These are phyloP conservation scores for Penaeus indicus DNA, from an alignment of 1,140 invertebrate genomes.

Conservation along the genomic window DNA sequence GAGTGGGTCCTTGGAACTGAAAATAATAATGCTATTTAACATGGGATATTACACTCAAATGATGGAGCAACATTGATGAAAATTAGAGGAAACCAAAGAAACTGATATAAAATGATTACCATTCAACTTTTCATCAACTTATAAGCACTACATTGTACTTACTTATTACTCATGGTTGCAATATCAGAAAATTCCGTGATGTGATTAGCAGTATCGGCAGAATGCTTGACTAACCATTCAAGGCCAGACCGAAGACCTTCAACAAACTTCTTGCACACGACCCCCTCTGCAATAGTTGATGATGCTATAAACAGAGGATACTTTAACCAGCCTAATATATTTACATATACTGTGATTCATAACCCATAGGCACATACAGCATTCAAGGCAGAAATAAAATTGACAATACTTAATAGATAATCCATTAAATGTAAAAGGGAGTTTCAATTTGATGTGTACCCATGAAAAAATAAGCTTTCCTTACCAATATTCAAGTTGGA, in stretches of 20 bases:
- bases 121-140: too few relatives aligned
- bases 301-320: too few relatives aligned
- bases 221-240: conserved; percentile 37
- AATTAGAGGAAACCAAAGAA: not conserved
- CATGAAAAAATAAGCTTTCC: not conserved
- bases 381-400: too few relatives aligned
- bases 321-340: too few relatives aligned
- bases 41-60: not conserved
- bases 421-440: too few relatives aligned
- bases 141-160: too few relatives aligned
- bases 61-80: not conserved
- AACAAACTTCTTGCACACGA: conserved; percentile 16
- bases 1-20: conserved; percentile 4
- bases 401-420: too few relatives aligned
- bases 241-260: conserved; percentile 28
- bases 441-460: not conserved
- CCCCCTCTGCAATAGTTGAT: conserved; percentile 10
- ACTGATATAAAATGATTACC: too few relatives aligned
- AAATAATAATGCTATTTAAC: not conserved
- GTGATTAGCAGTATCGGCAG: conserved; percentile 19
- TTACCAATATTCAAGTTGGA: conserved; percentile 45
- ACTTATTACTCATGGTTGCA: not conserved
- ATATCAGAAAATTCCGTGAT: not conserved
- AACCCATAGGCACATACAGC: too few relatives aligned
- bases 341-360: too few relatives aligned